Conservation (phyloP, 2,797 vertebrate species). For the Semotilus atromaculatus region DNA sequence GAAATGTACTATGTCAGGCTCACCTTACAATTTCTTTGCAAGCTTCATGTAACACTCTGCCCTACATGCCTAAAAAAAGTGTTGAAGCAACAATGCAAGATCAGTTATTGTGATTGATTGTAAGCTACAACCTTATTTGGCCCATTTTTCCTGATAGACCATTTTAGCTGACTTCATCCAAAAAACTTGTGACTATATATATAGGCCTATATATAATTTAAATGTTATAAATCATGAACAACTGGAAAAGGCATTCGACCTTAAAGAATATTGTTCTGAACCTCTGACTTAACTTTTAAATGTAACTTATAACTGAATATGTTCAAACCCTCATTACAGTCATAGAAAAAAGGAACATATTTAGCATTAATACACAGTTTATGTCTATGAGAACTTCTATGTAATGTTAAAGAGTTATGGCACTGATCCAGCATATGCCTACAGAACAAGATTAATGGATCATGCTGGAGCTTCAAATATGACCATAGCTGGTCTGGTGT, state of each 20-base stretch:
- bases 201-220: no score
- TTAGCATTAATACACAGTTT: neutral
- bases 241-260: neutral
- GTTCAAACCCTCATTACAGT: neutral
- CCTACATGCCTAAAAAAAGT: neutral
- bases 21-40: neutral
- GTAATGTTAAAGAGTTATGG: neutral
- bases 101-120: no score
- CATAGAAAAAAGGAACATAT: neutral
- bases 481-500: conserved; percentile 53
- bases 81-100: neutral
- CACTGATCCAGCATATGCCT: neutral
- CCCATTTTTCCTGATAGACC: no score
- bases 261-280: neutral
- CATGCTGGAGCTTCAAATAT: conserved; percentile 24
- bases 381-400: neutral
- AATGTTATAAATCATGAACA: no score
- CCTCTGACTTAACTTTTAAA: neutral
- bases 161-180: neutral
- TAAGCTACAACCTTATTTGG: no score
- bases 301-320: neutral
- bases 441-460: conserved; percentile 16
- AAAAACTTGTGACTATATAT: neutral
- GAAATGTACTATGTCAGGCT: neutral
- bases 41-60: neutral